phyloP scores from a whole-genome alignment of 2,113 vertebrate genomes.

The Suncus etruscus region DNA sequence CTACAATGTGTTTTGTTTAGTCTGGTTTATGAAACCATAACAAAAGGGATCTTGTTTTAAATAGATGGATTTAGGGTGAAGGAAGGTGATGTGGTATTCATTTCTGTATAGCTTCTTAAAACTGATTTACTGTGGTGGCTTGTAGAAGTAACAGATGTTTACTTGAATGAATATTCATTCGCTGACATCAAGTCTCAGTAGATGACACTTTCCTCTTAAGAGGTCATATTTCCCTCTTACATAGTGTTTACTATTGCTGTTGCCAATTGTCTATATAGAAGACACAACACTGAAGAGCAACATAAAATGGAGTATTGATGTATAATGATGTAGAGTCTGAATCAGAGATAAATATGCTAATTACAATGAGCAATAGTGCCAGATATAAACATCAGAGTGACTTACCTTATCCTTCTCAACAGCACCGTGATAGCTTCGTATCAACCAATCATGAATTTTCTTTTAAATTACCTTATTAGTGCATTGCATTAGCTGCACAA shows the following conservation, averaged over 20 bases:
- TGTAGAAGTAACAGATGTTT: constrained; percentile 81
- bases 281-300: constrained; percentile 60
- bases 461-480: constrained; percentile 71
- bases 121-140: constrained; percentile 71
- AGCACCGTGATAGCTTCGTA: constrained; percentile 66
- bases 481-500: constrained; percentile 57
- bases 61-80: constrained; percentile 77
- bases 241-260: constrained; percentile 65
- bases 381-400: constrained; percentile 30
- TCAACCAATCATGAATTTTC: constrained; percentile 55
- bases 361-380: constrained; percentile 75
- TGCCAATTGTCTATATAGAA: constrained; percentile 77
- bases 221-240: constrained; percentile 75
- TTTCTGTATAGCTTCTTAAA: constrained; percentile 74
- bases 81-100: constrained; percentile 68
- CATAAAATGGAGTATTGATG: constrained; percentile 55
- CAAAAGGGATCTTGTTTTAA: constrained; percentile 61
- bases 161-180: constrained; percentile 83
- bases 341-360: constrained; percentile 69
- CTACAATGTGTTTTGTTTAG: not conserved
- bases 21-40: constrained; percentile 57
- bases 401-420: constrained; percentile 65
- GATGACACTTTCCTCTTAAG: constrained; percentile 75
- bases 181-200: constrained; percentile 74
- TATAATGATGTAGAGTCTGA: constrained; percentile 48